Base-by-base conservation (phyloP, 1,140 invertebrate species). In the Sycophaga agraensis region DNA sequence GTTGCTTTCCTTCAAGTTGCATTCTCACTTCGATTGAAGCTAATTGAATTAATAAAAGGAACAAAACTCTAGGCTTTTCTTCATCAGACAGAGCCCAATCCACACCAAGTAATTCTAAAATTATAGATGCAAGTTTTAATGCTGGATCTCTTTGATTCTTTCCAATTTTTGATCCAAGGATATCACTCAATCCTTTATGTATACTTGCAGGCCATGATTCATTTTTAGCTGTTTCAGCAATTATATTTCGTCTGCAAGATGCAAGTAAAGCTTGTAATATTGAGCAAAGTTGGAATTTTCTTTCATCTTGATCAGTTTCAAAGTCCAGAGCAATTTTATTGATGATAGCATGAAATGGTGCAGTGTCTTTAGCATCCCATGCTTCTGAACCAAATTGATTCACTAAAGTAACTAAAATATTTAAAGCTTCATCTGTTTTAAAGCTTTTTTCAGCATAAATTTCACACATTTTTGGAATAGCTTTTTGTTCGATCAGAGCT, bases 1-100 rank as follows among this genome's bases (percentile, higher is more conserved):
- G 82, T 70, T 86, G 88, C 67, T 89, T 89, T 63, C 93, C 91
- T 73, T 97, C 94, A 40, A 96, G 77, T 69, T 93, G 90, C 92
- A 97, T 96, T 68, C 93, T 85, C 2, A 96, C 88, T 84, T 97
- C 94, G 73, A 97, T 92, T 49, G 92, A 91, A 64, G 89, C 88
- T 17, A 97, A 76, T 75, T 96, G 93, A 54, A 95, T 85, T 2
- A 96, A 76, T 39, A 96, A 77, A 1, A 96, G 79, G 67, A 96
- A 91, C 68, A 95, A 91, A 70, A 89, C 86, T 77, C 89, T 91
- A 57, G 88, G 87, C 66, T 88, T 90, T 45, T 90, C 89, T 66
- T 91, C 89, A 78, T 91, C 89, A 63, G 83, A 84, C 43, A 93
- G 79, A 28, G 88, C 83, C 91, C 91, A 94, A 65, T 93, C 91